Percentiles rank a stretch among this genome's conserved stretches.
These are phyloP conservation scores for Spialia ferax DNA, from an alignment of 2,888 invertebrate genomes.

Conservation along the genomic window DNA sequence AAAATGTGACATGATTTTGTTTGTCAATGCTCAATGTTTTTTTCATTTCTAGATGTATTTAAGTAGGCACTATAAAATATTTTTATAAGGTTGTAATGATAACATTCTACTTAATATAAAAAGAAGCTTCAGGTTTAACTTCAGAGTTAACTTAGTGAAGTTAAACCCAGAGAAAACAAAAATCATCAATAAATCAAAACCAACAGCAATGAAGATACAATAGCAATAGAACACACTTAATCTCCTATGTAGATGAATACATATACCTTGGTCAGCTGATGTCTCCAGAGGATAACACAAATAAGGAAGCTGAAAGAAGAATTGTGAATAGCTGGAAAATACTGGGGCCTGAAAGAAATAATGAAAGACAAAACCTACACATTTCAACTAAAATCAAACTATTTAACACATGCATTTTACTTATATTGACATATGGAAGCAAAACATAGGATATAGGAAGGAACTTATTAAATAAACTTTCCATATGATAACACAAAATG, in stretches of 20 bases:
- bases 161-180: conserved; percentile 43
- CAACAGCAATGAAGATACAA: conserved; percentile 36
- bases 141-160: too few species aligned
- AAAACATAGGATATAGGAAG: conserved; percentile 40
- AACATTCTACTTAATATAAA: too few species aligned
- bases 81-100: too few species aligned
- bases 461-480: conserved; percentile 29
- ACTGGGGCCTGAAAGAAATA: background rate
- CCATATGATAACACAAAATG: too few species aligned
- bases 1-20: too few species aligned
- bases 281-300: too few species aligned
- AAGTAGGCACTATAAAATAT: too few species aligned
- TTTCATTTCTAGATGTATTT: too few species aligned
- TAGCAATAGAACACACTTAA: conserved; percentile 18
- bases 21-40: too few species aligned
- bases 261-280: conserved; percentile 45
- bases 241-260: conserved; percentile 46
- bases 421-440: conserved; percentile 39
- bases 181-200: too few species aligned
- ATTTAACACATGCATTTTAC: conserved; percentile 41
- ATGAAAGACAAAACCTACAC: conserved; percentile 7
- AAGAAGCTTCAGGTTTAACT: too few species aligned
- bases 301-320: conserved; percentile 9
- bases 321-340: conserved; percentile 2
- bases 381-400: background rate